Conservation (phyloP, 2,113 vertebrate species). For the Lasiurus borealis region DNA sequence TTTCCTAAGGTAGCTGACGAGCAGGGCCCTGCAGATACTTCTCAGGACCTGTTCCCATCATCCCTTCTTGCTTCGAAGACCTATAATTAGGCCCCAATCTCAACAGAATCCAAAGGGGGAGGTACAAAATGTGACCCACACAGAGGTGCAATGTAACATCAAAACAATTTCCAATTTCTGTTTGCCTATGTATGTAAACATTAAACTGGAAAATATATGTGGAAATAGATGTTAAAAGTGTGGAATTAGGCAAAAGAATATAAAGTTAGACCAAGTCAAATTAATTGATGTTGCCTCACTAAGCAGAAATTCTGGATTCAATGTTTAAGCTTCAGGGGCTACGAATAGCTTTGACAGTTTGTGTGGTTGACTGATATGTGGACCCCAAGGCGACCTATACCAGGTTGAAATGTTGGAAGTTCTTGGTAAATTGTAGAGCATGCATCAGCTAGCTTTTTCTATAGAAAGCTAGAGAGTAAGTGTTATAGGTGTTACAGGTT, state of each 20-base stretch:
- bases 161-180: not conserved
- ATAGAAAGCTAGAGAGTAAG: not conserved
- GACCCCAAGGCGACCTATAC: not conserved
- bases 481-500: not conserved
- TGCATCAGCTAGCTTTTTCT: not conserved
- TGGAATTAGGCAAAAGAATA: not conserved
- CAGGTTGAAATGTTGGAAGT: not conserved
- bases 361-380: not conserved
- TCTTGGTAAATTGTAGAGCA: not conserved
- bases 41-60: not conserved
- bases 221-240: not conserved
- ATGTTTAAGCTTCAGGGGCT: not conserved
- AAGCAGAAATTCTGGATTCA: not conserved
- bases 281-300: not conserved
- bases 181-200: not conserved
- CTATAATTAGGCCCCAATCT: not conserved
- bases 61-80: not conserved
- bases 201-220: not conserved
- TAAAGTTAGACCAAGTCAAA: not conserved
- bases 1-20: too few species aligned
- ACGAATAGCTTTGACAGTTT: not conserved
- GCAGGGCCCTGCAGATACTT: not conserved
- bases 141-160: not conserved
- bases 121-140: not conserved
- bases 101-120: not conserved